Base-by-base conservation (phyloP, 2,888 invertebrate genomes). In the Conistra vaccinii region DNA sequence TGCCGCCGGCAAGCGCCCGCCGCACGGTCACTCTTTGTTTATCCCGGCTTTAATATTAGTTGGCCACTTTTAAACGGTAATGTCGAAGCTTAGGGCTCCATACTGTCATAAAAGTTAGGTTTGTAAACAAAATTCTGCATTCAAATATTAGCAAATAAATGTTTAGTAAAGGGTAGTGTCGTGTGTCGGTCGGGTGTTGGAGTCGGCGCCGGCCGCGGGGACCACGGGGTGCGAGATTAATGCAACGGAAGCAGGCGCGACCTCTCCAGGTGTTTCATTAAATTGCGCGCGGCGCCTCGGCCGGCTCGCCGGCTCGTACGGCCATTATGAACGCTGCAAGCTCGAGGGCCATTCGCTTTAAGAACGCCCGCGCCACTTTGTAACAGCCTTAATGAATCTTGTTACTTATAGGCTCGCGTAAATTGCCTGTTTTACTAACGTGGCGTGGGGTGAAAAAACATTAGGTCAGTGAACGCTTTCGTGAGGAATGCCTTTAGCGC, bases 251-350 rank as follows among this genome's bases (percentile, higher is more conserved):
- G 94, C 93, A 89, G 92, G 94, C 92, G 91, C 93, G 93, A 93
- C 92, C 95, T 95, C 95, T 96, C 94, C 96, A 96, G 96, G 96
- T 96, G 96, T 96, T 96, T 95, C 95, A 96, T 96, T 96, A 96
- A 95, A 96, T 93, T 90, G 95, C 92, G 94, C 93, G 94, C 93
- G 94, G 94, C 95, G 92, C 94, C 94, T 93, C 93, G 93, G 92
- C 93, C 94, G 91, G 91, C 94, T 94, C 94, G 93, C 93, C 94
- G 91, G 91, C 94, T 94, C 94, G 93, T 93, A 94, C 93, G 93
- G 91, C 94, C 94, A 95, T 96, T 96, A 96, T 95, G 95, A 95
- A 93, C 90, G 95, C 94, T 94, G 95, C 95, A 94, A 94, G 93
- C 96, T 96, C 93, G 93, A 96, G 96, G 93, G 96, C 95, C 95